phyloP scores from a whole-genome alignment of 2,888 invertebrate species.

The Drosophila niveifrons region DNA sequence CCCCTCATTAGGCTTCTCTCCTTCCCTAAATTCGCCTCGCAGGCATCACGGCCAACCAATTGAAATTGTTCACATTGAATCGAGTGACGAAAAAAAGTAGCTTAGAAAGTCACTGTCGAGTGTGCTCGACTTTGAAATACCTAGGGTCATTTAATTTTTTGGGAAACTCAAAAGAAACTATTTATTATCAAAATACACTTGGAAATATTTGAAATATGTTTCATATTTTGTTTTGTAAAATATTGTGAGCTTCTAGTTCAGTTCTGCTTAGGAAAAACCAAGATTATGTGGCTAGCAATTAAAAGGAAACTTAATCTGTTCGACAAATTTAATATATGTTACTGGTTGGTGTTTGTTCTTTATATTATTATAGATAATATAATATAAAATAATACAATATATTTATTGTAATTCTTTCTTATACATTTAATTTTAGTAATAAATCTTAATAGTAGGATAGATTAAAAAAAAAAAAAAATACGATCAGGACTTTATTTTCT shows the following conservation, averaged over 20 bases:
- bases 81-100: slow-evolving; percentile 33
- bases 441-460: no score
- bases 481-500: no score
- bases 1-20: slow-evolving; percentile 57
- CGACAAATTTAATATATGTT: no score
- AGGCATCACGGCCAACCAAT: slow-evolving; percentile 14
- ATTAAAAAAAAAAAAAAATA: no score
- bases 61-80: slow-evolving; percentile 42
- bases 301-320: no score
- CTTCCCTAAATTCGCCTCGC: slow-evolving; percentile 13
- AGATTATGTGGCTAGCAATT: no score
- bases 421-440: no score
- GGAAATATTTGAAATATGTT: not conserved
- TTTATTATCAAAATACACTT: not conserved
- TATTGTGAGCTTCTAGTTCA: not conserved
- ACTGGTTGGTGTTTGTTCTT: no score
- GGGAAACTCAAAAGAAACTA: not conserved
- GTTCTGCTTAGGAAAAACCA: no score
- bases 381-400: no score
- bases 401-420: no score
- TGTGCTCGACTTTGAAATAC: not conserved
- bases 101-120: not conserved
- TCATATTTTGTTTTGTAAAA: not conserved
- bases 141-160: not conserved
- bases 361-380: no score